phyloP scores from a whole-genome alignment of 1,140 invertebrate species.

The Camponotus floridanus region DNA sequence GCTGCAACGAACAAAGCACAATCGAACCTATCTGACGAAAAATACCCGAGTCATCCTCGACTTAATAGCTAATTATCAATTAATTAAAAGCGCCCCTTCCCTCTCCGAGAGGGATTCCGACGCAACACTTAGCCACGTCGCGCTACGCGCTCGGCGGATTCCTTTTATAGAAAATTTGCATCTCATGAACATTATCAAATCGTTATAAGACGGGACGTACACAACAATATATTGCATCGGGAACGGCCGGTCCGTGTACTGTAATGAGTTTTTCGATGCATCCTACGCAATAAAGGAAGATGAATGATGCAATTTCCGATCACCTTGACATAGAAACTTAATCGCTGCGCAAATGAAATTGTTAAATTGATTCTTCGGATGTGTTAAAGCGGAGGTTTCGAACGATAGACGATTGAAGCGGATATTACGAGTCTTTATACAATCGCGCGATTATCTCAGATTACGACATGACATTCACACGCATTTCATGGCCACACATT shows the following conservation, averaged over 20 bases:
- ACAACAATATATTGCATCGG: constrained; percentile 53
- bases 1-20: constrained; percentile 42
- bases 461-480: constrained; percentile 19
- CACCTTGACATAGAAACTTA: constrained; percentile 54
- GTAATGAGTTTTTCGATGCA: constrained; percentile 70
- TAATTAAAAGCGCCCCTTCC: constrained; percentile 53
- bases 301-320: constrained; percentile 54
- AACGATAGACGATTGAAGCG: constrained; percentile 2
- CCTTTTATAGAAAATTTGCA: constrained; percentile 56
- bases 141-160: constrained; percentile 18
- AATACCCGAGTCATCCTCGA: constrained; percentile 65
- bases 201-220: constrained; percentile 51
- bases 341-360: constrained; percentile 58
- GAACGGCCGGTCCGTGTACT: constrained; percentile 7
- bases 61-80: constrained; percentile 76
- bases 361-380: constrained; percentile 52
- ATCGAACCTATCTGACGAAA: constrained; percentile 38
- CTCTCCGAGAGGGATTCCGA: constrained; percentile 14
- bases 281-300: constrained; percentile 66
- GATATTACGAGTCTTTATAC: constrained; percentile 37
- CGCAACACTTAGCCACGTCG: constrained; percentile 20
- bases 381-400: not conserved
- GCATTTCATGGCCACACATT: constrained; percentile 9
- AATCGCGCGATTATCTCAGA: constrained; percentile 38
- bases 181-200: constrained; percentile 57